Conservation (phyloP, 2,797 vertebrate species). For the Nothura maculosa region DNA sequence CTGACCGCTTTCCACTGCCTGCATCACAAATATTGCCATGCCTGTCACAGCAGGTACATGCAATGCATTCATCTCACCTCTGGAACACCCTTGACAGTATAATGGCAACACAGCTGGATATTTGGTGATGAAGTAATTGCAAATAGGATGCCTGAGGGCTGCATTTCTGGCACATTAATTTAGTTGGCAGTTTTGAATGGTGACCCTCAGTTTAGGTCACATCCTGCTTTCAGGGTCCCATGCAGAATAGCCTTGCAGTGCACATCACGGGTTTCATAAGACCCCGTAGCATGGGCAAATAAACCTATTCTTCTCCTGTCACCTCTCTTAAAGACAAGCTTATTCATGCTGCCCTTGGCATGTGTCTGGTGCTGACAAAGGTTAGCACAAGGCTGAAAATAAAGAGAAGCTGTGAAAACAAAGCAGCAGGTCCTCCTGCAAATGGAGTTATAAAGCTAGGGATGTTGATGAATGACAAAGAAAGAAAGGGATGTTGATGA, state of each 20-base stretch:
- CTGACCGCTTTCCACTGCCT: background rate
- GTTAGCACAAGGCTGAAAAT: background rate
- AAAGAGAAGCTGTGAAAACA: background rate
- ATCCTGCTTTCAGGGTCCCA: fast-evolving
- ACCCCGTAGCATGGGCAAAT: background rate
- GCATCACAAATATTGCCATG: fast-evolving
- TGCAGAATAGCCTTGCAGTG: background rate
- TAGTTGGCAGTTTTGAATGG: background rate
- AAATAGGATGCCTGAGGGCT: background rate
- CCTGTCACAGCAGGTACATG: constrained; percentile 9
- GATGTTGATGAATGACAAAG: background rate
- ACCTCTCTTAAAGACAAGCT: background rate
- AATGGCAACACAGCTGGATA: background rate
- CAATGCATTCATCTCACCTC: background rate
- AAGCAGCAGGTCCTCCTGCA: background rate
- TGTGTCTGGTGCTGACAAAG: background rate
- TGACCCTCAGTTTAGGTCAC: background rate
- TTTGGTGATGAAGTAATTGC: background rate
- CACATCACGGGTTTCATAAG: background rate
- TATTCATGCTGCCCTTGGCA: background rate
- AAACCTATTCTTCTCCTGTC: background rate
- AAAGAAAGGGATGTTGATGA: background rate
- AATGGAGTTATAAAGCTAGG: background rate
- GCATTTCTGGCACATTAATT: background rate
- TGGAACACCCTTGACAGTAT: background rate